Base-by-base conservation (phyloP, 2,888 invertebrate genomes). In the Drosophila sordidula region DNA sequence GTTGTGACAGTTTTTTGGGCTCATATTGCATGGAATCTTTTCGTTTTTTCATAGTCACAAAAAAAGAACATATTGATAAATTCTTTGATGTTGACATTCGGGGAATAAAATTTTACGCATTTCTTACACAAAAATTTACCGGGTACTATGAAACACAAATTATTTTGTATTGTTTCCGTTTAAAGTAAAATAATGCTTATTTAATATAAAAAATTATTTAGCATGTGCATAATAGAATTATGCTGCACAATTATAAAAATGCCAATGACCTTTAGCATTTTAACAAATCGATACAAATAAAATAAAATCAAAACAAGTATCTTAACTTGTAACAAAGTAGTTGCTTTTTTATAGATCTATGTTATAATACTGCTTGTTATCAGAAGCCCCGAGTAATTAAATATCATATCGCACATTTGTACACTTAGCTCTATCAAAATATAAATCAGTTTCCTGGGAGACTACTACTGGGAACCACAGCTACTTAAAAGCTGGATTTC, bases 1-100 rank as follows among this genome's bases (percentile, higher is more conserved):
- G 55, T 58, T 44, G 32, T 56, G 63, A 51, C 42, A 44, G 49
- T 51, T 55, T 65, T 45, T 50, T 42, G 25, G 47, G 50, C 55
- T 55, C 62, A 65, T 45, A 69, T 68, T 75, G 66, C 57, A 75
- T 63, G 52, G 59, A n/a, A 25, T 34, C 38, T 55, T 62, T 64
- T 42, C 61, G 46, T 65, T 61, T 55, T 41, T 25, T 25, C 44
- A 59, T 16, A n/a, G 11, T 22, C 11, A 44, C 38, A 50, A 22
- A 39, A 9, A 44, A 38, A 25, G 26, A 46, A 38, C n/a, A n/a
- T n/a, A 55, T 73, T 65, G 51, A 47, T 38, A n/a, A 34, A 44
- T 51, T 41, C 62, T 65, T 62, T 85, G 58, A 79, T 54, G 61
- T 39, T 39, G 45, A 25, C 34, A 18, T 41, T 32, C 41, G 41